Evolutionary conservation across 2,888 invertebrate species (phyloP), one percentile per base, ranked within the genome.

Genomic region (Orchesella flavescens): DNA sequence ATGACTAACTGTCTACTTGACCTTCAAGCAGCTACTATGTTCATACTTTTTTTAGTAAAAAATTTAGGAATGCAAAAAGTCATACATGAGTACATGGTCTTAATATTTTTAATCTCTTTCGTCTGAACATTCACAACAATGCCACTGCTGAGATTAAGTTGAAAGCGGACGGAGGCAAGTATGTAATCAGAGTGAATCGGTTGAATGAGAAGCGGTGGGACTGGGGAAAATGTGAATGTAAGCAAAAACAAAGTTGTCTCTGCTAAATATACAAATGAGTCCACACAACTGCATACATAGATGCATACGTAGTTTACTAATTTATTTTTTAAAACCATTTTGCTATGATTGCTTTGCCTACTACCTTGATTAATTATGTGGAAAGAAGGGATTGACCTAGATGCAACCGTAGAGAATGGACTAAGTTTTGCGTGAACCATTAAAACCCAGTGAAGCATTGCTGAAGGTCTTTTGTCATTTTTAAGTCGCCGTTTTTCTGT

Each of bases 361-460:
- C 72, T 69, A 63, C 83, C 83, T 83, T 83, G 72, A 83, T 75
- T 69, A 72, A 65, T 83, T 61, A 72, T 53, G 65, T 57, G 66
- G 53, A 83, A 83, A 82, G 61, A 65, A 76, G 72, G 83, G 77
- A 83, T 83, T 83, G 77, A 69, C 77, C 83, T 83, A 83, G 76
- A 82, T 82, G 76, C 75, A 75, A 66, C 72, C 66, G 66, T 68
- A 72, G 55, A 79, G 80, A 80, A 73, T 72, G 63, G 43, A 68
- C 15, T 46, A 82, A 24, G n/a, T 74, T 74, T 71, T 74, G 74
- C 44, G 59, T 74, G 74, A 81, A 69, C 74, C 68, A 75, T 75
- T 81, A 69, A 68, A 74, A 81, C 49, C 46, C 81, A 81, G 81
- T 81, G 68, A 75, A 49, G 68, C 81, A 66, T 59, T 68, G 66